Evolutionary conservation across 64 coral and sea anemone species (phyloP), one percentile per base, ranked within the genome.

Genomic region (Stylophora pistillata): DNA sequence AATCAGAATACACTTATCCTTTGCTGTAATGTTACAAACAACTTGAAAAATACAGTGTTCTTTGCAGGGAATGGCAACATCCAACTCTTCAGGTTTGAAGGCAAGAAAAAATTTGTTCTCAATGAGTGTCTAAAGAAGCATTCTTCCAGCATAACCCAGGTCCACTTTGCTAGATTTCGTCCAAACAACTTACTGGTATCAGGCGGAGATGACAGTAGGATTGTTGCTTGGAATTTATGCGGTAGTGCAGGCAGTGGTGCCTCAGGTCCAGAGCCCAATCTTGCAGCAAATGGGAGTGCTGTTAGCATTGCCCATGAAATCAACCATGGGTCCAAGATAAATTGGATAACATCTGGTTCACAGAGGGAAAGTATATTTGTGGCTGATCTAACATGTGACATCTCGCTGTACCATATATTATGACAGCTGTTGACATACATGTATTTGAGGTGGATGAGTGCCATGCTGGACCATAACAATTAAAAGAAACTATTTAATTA

Each of bases 191-290:
- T 78, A 28, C 82, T 99, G 2, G 31, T 99, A 21, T 95, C 97
- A 52, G 97, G 86, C 88, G 93, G 97, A 31, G 95, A 99, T 93
- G 97, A 99, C 70, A 66, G 89, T 65, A 95, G 90, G 72, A 69
- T 99, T 72, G 65, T 93, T 65, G 29, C 95, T 4, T 99, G 97
- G 95, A 89, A 78, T 56, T 81, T 74, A 34, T 29, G 12, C 10
- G 32, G 53, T 21, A 75, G 82, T 5, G 16, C 31, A 53, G 70
- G 29, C 15, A 71, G 79, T 15, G 78, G 55, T 55, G 21, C 4
- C 7, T 63, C 23, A 56, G 54, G 34, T 58, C 28, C 54, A 56
- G 68, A 77, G 74, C 73, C 73, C 11, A 37, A 47, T 47, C 37
- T 47, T 21, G 56, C 32, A n/a, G 30, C 28, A 31, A 34, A 28